A percentile compares a stretch with the other conserved stretches of the same genome.
These are phyloP conservation scores for Cynodonichthys magdalenae DNA, from an alignment of 2,797 vertebrate species.

Conservation along the genomic window DNA sequence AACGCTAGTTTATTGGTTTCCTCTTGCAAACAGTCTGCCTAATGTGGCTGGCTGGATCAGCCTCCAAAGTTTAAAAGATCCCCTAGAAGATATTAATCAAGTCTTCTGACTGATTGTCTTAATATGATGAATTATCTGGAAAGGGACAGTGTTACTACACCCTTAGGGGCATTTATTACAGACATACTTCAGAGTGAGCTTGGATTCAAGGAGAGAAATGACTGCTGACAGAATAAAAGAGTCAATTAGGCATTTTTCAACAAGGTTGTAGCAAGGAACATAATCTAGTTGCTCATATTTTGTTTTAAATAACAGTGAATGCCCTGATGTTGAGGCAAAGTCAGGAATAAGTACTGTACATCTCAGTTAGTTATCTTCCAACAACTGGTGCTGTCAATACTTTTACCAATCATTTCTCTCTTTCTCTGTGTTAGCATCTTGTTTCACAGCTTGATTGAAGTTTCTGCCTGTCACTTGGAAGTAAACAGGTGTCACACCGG, in stretches of 20 bases:
- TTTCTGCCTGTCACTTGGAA: slow-evolving; percentile 72
- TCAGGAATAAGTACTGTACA: background rate
- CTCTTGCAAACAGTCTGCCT: slow-evolving; percentile 71
- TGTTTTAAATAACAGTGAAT: slow-evolving; percentile 9
- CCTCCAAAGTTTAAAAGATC: slow-evolving; percentile 77
- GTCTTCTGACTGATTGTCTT: slow-evolving; percentile 74
- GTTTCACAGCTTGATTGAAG: slow-evolving; percentile 72
- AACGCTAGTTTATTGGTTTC: slow-evolving; percentile 75
- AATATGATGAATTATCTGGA: slow-evolving; percentile 77
- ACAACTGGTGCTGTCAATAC: slow-evolving; percentile 52
- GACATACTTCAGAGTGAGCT: slow-evolving; percentile 44
- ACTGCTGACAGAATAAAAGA: slow-evolving; percentile 58
- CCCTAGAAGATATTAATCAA: slow-evolving; percentile 81
- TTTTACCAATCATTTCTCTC: slow-evolving; percentile 59
- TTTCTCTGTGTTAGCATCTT: slow-evolving; percentile 56
- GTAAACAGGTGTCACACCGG: slow-evolving; percentile 82
- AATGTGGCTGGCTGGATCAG: slow-evolving; percentile 64
- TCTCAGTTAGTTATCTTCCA: slow-evolving; percentile 46
- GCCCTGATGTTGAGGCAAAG: background rate
- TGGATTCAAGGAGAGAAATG: slow-evolving; percentile 58
- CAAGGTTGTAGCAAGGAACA: slow-evolving; percentile 14
- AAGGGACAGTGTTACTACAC: slow-evolving; percentile 66
- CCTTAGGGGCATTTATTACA: slow-evolving; percentile 67
- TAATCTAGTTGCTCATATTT: slow-evolving; percentile 3
- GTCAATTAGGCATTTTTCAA: slow-evolving; percentile 59